Conservation (phyloP, 2,888 invertebrate genomes). For the Perizoma flavofasciatum region DNA sequence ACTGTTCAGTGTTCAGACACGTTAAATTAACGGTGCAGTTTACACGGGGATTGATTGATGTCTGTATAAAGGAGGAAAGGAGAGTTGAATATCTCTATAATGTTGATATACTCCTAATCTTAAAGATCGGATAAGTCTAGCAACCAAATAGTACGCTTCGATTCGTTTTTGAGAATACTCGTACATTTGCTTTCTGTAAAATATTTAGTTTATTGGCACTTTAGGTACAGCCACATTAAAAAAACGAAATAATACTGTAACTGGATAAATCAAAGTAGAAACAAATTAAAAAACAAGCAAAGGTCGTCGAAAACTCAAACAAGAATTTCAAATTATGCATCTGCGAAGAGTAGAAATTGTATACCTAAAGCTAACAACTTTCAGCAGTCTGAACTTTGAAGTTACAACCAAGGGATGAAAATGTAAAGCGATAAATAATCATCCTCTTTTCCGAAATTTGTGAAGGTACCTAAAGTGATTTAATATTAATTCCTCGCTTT, state of each 20-base stretch:
- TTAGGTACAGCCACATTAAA: too few species aligned
- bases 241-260: too few species aligned
- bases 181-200: too few species aligned
- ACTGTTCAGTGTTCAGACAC: constrained; percentile 22
- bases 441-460: constrained; percentile 5
- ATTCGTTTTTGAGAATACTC: too few species aligned
- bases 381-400: background rate
- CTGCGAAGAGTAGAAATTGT: constrained; percentile 18
- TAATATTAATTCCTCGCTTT: constrained; percentile 43
- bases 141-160: constrained; percentile 3
- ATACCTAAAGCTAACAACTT: too few species aligned
- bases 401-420: constrained; percentile 21
- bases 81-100: constrained; percentile 18
- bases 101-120: constrained; percentile 10
- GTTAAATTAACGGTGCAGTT: constrained; percentile 21
- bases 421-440: constrained; percentile 38
- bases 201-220: too few species aligned
- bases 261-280: background rate
- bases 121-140: background rate
- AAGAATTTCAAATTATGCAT: constrained; percentile 4
- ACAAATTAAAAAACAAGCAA: too few species aligned
- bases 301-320: constrained; percentile 6
- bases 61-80: constrained; percentile 6
- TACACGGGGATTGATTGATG: constrained; percentile 17
- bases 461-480: constrained; percentile 21